phyloP scores from a whole-genome alignment of 2,113 vertebrate genomes.

The Greenwoodochromis staneri region DNA sequence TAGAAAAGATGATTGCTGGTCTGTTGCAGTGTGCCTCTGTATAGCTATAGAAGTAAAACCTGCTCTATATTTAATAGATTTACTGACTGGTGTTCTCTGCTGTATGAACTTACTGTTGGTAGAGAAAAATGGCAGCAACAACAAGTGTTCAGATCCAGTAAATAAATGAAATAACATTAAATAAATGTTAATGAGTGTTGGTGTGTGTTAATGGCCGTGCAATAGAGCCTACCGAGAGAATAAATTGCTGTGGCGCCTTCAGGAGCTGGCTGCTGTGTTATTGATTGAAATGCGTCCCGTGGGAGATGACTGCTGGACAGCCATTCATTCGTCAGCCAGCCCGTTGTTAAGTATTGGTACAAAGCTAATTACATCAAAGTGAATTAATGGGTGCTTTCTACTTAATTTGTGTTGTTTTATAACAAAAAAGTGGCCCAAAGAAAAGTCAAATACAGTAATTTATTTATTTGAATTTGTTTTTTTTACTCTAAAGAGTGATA shows the following conservation, averaged over 20 bases:
- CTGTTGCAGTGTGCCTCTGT: background rate
- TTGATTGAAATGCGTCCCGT: background rate
- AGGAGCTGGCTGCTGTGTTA: background rate
- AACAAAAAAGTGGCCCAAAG: background rate
- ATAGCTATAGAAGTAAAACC: background rate
- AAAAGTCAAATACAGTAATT: background rate
- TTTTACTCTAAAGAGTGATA: background rate
- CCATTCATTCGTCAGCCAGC: background rate
- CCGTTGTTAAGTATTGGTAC: background rate
- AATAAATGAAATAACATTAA: constrained; percentile 8
- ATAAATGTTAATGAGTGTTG: background rate
- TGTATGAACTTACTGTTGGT: background rate
- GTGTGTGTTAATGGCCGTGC: background rate
- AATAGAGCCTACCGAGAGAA: background rate
- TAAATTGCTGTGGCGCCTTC: background rate
- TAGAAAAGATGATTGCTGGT: background rate
- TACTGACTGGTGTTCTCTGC: background rate
- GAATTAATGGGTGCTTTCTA: background rate
- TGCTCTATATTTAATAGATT: constrained; percentile 4
- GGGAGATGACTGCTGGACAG: background rate
- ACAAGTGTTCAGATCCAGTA: background rate
- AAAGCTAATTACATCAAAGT: background rate
- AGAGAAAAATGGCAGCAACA: background rate
- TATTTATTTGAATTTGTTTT: background rate
- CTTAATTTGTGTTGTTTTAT: background rate